Evolutionary conservation across 2,797 vertebrate species (phyloP), one percentile per base, ranked within the genome.

Genomic region (Emys orbicularis): DNA sequence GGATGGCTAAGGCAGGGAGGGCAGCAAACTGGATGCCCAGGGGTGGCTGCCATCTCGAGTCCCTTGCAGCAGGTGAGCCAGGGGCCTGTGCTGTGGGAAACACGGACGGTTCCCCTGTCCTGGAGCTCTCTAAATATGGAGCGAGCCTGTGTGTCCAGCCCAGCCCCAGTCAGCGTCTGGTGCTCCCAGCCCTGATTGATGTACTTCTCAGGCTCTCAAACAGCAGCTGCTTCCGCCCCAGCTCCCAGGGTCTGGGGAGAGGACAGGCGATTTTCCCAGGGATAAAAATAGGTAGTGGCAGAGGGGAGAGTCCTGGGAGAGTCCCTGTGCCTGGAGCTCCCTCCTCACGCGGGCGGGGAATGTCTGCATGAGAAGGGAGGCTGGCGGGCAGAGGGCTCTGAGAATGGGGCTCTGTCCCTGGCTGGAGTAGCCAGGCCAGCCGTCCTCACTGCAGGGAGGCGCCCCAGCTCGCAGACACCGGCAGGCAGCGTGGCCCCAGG

Each of bases 231-330:
- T 37, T 23, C 65, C 10, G 5, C 19, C 61, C 4, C 34, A 59
- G 89, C 65, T 86, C 52, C 88, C 88, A 84, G 82, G 77, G 61
- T 12, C 52, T 81, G 49, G n/a, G 80, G 23, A 47, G n/a, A 76
- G 82, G 61, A 88, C 80, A 72, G 53, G 84, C 18, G 13, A 84
- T 84, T 92, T 87, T 84, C 85, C 77, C 91, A 88, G 68, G 86
- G 86, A 83, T 92, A 92, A 92, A 88, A 92, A 85, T 88, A 81
- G 81, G 47, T 23, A 23, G 27, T 41, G 37, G 19, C n/a, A 37
- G 37, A 6, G 23, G 23, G 50, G 29, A n/a, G 21, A 53, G 44
- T 68, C 74, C 72, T 87, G 52, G 77, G 76, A 76, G 77, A 16
- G 25, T 15, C 19, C 72, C 54, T 80, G 31, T 49, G 74, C 44